These are phyloP conservation scores for Drosophila suboccidentalis DNA, from an alignment of 2,888 invertebrate genomes.

Conservation along the genomic window DNA sequence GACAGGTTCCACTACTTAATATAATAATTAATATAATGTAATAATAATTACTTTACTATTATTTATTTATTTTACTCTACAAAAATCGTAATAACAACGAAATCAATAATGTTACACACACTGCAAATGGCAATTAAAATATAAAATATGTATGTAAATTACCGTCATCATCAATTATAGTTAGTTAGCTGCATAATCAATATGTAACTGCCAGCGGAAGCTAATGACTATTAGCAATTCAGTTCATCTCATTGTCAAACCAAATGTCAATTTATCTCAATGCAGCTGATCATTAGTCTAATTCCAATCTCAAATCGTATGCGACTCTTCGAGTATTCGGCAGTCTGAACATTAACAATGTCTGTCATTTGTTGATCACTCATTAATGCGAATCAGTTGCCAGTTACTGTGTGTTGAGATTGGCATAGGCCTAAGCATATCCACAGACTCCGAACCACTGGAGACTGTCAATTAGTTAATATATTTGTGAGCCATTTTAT, in stretches of 20 bases:
- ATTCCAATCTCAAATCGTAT: constrained; percentile 5
- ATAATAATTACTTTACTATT: no score
- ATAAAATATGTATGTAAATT: constrained; percentile 6
- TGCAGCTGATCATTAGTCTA: constrained; percentile 47
- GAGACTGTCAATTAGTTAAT: constrained; percentile 70
- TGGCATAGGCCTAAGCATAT: no score
- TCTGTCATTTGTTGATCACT: constrained; percentile 24
- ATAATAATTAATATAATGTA: no score
- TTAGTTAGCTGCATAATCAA: constrained; percentile 16
- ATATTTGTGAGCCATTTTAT: constrained; percentile 63
- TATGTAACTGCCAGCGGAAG: constrained; percentile 33
- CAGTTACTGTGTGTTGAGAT: neutral
- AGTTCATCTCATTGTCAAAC: constrained; percentile 6
- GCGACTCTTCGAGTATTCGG: no score
- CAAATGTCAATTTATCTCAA: constrained; percentile 28
- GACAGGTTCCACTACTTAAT: no score
- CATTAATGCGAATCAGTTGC: constrained; percentile 10
- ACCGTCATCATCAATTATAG: constrained; percentile 37
- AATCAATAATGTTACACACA: neutral
- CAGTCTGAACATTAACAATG: neutral
- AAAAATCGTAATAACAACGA: neutral
- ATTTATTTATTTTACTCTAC: no score
- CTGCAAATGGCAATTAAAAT: neutral
- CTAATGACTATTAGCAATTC: constrained; percentile 19
- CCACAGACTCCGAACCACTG: neutral